Percentiles rank a stretch among this genome's conserved stretches.
Evolutionary conservation across 1,140 invertebrate genomes (phyloP).

Genomic region (Sycophaga agraensis): DNA sequence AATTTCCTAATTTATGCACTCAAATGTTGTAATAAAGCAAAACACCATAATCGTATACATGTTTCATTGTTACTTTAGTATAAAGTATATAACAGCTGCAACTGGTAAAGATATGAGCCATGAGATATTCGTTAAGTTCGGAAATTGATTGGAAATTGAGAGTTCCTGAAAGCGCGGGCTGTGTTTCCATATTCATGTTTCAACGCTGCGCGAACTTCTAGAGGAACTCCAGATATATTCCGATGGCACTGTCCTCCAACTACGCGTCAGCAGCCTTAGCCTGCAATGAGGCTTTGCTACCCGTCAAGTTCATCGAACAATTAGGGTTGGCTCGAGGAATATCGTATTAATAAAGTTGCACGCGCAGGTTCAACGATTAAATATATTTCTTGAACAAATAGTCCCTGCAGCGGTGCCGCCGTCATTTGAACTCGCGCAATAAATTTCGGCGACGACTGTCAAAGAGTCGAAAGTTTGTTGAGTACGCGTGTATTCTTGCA

Average conservation of each 20-base stretch:
- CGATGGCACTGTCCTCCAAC: not conserved
- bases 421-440: slow-evolving; percentile 5
- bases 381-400: slow-evolving; percentile 27
- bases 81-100: no score
- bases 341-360: slow-evolving; percentile 29
- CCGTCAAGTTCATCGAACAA: slow-evolving; percentile 12
- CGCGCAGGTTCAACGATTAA: not conserved
- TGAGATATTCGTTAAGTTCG: no score
- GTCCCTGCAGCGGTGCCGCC: not conserved
- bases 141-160: no score
- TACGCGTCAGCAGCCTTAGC: not conserved
- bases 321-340: not conserved
- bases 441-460: no score
- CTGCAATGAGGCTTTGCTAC: not conserved
- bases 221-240: not conserved
- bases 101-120: no score
- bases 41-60: no score
- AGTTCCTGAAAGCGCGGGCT: no score
- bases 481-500: not conserved
- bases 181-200: slow-evolving; percentile 41
- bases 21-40: no score
- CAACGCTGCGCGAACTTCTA: slow-evolving; percentile 10
- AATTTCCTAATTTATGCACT: no score
- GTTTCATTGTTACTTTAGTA: no score
- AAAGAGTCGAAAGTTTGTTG: not conserved